phyloP scores from a whole-genome alignment of 2,797 vertebrate genomes.

The Xenops minutus region DNA sequence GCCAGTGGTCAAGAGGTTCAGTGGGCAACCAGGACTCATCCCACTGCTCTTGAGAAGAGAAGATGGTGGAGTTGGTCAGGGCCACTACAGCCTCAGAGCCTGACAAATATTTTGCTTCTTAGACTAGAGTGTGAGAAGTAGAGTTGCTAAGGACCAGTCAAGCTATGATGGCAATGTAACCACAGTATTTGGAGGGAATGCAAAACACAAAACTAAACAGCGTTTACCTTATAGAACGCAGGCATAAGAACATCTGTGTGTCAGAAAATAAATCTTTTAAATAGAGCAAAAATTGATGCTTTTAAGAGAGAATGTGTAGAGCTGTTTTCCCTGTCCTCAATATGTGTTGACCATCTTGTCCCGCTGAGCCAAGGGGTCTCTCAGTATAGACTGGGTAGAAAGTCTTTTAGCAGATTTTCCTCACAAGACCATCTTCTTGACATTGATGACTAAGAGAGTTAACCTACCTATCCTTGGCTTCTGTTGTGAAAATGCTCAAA shows the following conservation, averaged over 20 bases:
- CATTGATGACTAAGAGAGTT: neutral
- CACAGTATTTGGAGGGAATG: rapidly evolving
- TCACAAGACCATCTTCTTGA: neutral
- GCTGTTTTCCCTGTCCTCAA: neutral
- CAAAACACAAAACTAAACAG: neutral
- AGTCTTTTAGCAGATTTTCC: neutral
- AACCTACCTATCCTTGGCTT: neutral
- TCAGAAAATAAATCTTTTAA: neutral
- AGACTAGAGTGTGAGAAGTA: neutral
- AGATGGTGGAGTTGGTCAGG: neutral
- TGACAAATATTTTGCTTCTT: neutral
- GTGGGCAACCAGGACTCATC: neutral
- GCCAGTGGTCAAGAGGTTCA: neutral
- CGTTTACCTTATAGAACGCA: neutral
- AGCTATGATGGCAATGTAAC: neutral
- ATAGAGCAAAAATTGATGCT: neutral
- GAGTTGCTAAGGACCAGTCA: neutral
- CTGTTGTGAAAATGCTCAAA: neutral
- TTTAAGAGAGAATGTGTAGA: neutral
- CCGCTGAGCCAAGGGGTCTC: neutral
- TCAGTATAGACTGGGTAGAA: neutral
- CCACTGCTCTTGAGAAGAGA: neutral
- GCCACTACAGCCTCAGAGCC: neutral
- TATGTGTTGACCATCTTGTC: neutral
- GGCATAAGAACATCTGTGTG: neutral